Evolutionary conservation across 2,113 vertebrate genomes (phyloP).

Genomic region (Calcarius ornatus): DNA sequence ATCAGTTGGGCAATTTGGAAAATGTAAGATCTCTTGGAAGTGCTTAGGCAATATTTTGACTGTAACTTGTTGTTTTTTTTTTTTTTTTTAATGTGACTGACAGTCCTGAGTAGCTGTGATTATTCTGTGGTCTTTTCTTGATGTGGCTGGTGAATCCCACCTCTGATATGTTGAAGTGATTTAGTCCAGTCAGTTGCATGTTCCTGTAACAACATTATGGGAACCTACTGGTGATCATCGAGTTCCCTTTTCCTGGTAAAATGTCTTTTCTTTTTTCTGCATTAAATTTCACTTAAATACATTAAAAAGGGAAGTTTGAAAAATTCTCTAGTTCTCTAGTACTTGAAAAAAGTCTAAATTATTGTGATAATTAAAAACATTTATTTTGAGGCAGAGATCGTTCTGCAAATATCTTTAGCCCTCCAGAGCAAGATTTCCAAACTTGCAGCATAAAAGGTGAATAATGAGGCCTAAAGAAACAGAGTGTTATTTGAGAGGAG

Average conservation of each 20-base stretch:
- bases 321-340: not conserved
- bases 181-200: not conserved
- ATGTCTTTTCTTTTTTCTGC: not conserved
- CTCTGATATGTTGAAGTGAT: not conserved
- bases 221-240: rapidly evolving
- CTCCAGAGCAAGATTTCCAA: not conserved
- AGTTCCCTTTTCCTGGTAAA: not conserved
- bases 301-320: not conserved
- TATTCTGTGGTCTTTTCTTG: not conserved
- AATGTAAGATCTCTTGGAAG: not conserved
- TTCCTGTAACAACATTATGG: not conserved
- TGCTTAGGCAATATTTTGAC: not conserved
- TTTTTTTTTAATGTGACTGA: not conserved
- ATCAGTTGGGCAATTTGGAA: not conserved
- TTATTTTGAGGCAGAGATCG: not conserved
- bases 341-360: not conserved
- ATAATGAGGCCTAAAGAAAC: not conserved
- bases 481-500: not conserved
- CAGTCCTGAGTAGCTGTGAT: not conserved
- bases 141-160: not conserved
- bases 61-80: not conserved
- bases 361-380: not conserved
- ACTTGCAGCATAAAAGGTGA: not conserved
- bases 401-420: not conserved
- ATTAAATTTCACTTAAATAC: not conserved